Percentiles rank a stretch among this genome's conserved stretches.
These are phyloP conservation scores for Aeoliscus strigatus DNA, from an alignment of 2,797 vertebrate species.

Conservation along the genomic window DNA sequence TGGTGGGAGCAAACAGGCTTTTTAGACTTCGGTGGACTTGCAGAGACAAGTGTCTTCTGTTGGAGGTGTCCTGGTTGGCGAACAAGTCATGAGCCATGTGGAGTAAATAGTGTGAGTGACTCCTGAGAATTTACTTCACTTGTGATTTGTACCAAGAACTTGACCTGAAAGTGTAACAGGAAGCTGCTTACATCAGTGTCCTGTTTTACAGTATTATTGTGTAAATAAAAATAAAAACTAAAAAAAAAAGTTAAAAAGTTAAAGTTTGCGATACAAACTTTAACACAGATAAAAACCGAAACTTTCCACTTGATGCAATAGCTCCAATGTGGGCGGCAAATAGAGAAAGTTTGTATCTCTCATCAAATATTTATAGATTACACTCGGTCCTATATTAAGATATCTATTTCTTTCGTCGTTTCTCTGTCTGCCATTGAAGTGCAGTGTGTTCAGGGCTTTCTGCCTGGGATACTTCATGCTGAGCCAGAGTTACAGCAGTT, in stretches of 20 bases:
- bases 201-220: too few relatives aligned
- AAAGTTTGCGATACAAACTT: background rate
- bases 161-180: too few relatives aligned
- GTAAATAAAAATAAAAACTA: too few relatives aligned
- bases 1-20: constrained; percentile 6
- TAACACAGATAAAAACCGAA: constrained; percentile 2
- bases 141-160: too few relatives aligned
- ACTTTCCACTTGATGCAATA: constrained; percentile 14
- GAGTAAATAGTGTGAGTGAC: too few relatives aligned
- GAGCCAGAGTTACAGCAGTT: constrained; percentile 36
- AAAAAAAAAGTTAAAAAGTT: too few relatives aligned
- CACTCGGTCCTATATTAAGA: constrained; percentile 44
- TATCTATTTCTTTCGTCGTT: constrained; percentile 44
- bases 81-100: too few relatives aligned
- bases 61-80: background rate
- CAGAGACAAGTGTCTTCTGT: background rate
- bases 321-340: constrained; percentile 1
- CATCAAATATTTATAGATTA: constrained; percentile 53
- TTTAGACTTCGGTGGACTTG: constrained; percentile 4
- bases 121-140: too few relatives aligned
- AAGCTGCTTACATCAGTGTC: too few relatives aligned
- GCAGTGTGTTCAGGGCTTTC: constrained; percentile 16
- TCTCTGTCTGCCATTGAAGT: constrained; percentile 48
- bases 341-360: constrained; percentile 23
- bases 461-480: constrained; percentile 22